A percentile compares a stretch with the other conserved stretches of the same genome.
Evolutionary conservation across 2,113 vertebrate species (phyloP).

Genomic region (Saiga tatarica): DNA sequence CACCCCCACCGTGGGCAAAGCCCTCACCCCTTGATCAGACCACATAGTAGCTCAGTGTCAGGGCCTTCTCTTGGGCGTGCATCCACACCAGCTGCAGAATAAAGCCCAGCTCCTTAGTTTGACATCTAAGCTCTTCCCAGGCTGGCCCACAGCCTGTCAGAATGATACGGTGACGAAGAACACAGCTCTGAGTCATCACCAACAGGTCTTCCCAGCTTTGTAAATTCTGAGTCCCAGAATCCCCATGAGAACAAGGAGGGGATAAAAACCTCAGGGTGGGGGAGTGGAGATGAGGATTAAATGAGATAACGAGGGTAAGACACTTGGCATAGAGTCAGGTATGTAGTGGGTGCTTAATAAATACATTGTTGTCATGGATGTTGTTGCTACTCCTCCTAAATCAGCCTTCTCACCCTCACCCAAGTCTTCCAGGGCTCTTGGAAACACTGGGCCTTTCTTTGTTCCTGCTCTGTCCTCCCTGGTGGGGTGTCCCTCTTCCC

Average conservation of each 20-base stretch:
- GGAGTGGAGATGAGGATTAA: background rate
- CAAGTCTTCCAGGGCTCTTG: background rate
- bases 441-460: background rate
- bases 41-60: background rate
- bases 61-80: background rate
- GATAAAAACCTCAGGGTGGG: background rate
- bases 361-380: background rate
- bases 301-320: background rate
- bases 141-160: background rate
- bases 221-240: background rate
- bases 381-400: background rate
- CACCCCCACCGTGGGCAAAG: background rate
- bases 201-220: background rate
- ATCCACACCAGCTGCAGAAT: background rate
- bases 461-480: background rate
- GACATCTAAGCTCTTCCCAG: background rate
- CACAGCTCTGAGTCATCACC: background rate
- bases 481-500: background rate
- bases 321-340: no score
- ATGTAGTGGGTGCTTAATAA: background rate
- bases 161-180: background rate
- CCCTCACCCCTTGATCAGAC: background rate
- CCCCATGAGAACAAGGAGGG: background rate
- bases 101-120: background rate
- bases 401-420: background rate